Evolutionary conservation across 2,888 invertebrate genomes (phyloP).

Genomic region (Aquatica leii): DNA sequence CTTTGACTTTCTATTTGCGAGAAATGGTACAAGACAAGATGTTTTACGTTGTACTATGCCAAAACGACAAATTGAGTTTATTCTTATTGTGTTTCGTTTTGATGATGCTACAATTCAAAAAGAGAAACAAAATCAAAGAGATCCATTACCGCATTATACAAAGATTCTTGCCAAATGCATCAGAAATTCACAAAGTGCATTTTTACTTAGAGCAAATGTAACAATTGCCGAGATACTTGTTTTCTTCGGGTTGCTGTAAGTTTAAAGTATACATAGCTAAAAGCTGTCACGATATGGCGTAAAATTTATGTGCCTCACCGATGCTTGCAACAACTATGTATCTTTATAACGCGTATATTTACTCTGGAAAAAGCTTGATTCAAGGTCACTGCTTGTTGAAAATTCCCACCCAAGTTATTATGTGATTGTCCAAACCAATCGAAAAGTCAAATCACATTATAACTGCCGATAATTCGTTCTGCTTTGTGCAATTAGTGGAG

Average conservation of each 20-base stretch:
- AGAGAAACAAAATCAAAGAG: background rate
- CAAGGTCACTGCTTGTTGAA: background rate
- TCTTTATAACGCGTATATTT: background rate
- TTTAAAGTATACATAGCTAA: background rate
- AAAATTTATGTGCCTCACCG: conserved; percentile 3
- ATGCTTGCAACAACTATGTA: background rate
- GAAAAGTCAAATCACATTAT: background rate
- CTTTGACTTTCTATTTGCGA: background rate
- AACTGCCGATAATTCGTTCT: background rate
- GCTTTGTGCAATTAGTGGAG: background rate
- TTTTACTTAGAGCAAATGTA: background rate
- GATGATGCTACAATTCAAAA: background rate
- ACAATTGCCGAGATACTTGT: background rate
- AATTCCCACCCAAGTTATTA: background rate
- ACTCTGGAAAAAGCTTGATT: background rate
- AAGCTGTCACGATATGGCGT: background rate
- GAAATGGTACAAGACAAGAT: background rate
- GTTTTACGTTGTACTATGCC: background rate
- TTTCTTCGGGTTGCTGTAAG: background rate
- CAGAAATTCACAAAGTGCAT: background rate
- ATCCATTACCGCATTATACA: no score
- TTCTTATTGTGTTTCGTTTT: background rate
- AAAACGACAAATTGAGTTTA: background rate
- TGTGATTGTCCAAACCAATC: background rate
- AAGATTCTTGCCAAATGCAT: no score